Evolutionary conservation across 2,797 vertebrate genomes (phyloP), one percentile per base, ranked within the genome.

Genomic region (Myotis myotis): DNA sequence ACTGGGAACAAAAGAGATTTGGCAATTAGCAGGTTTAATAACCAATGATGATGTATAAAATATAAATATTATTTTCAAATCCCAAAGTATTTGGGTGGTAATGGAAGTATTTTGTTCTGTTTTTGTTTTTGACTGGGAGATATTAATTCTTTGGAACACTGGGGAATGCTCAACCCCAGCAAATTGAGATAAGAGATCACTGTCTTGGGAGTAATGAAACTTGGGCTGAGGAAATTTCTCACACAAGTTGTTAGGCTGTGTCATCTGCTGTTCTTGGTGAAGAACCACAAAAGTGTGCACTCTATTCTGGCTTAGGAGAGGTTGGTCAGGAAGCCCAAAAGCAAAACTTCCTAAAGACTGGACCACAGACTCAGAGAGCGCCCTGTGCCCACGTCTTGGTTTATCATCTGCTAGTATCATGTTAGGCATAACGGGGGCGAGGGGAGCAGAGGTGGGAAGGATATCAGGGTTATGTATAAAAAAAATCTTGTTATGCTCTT

Each of bases 131-230:
- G 71, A 83, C 13, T 60, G 33, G 25, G n/a, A 51, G 13, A 70
- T 53, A 47, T 55, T 60, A 71, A 53, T 88, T 83, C 49, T 60
- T 86, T 62, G 33, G 60, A 86, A n/a, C 7, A 60, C 3, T 49
- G 23, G 74, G 66, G 25, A 70, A 25, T 51, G 11, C 9, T 86
- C 57, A 53, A 28, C 47, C 71, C 51, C 22, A 89, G 38, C 15
- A 70, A 93, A 87, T 16, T 87, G 83, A 91, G 89, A 64, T 60
- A 68, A 89, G 81, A 25, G 23, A 23, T 88, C 62, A 62, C 64
- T 94, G 53, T 83, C 75, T 47, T 57, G 95, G 80, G 83, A 89
- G 15, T 80, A 85, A 70, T 70, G 49, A 94, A 81, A 33, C 22
- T 41, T 2, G 0, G 71, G 57, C 49, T 74, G 66, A 81, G 78